Base-by-base conservation (phyloP, 2,797 vertebrate genomes). In the Cirrhinus mrigala region DNA sequence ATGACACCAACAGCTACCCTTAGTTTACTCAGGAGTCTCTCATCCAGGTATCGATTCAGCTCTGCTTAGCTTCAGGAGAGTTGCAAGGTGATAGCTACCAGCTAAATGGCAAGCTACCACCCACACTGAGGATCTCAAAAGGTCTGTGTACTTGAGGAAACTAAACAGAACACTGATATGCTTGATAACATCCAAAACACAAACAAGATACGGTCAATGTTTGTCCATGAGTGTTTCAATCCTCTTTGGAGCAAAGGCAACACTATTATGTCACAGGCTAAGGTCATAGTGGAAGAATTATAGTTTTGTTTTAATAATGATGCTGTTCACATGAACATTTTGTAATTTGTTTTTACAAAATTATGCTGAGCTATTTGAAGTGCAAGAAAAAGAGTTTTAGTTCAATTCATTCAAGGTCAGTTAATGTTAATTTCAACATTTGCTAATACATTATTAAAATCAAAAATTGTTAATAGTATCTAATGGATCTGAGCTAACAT, bases 141-240 rank as follows among this genome's bases (percentile, higher is more conserved):
- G 18, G 15, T 37, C 44, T 66, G 70, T 77, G 33, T 76, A 52
- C 10, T 69, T 44, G 44, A 62, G 44, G 70, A 66, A 85, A 85
- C 52, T 60, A 24, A 48, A 76, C 27, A 70, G 46, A 58, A 70
- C 22, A 50, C 70, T 76, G 81, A 83, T 81, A 74, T 79, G 29
- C 48, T 37, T 58, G 87, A 87, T 90, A 89, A 81, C 15, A 81
- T 81, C 52, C 48, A 18, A 79, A 85, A 87, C 85, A 84, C 62
- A 74, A 82, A 89, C 85, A 87, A 75, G 50, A 81, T 83, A 33
- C 18, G 12, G 60, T 29, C 50, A 40, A 24, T 82, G 79, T 54
- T 66, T 84, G 73, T 48, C 70, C 33, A 50, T 78, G 66, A 60
- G 24, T 84, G 82, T 48, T 88, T 84, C 15, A 73, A 54, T 84